phyloP scores from a whole-genome alignment of 2,113 vertebrate genomes.

The Cranoglanis bouderius region DNA sequence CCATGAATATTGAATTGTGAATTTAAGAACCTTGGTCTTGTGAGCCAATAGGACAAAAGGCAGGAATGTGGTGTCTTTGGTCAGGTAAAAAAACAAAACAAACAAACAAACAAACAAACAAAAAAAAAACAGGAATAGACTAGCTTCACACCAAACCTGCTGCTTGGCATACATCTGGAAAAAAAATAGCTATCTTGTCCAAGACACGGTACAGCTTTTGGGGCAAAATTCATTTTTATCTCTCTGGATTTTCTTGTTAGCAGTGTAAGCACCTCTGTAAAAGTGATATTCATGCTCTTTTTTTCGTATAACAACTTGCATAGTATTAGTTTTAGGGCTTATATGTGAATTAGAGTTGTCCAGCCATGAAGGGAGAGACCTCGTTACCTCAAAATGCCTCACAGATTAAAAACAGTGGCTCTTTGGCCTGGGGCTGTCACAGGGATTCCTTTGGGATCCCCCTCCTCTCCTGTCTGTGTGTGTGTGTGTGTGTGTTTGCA shows the following conservation, averaged over 20 bases:
- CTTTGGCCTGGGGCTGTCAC: not conserved
- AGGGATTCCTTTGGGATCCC: not conserved
- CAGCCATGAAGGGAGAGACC: not conserved
- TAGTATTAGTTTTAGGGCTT: not conserved
- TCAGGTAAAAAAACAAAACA: no score
- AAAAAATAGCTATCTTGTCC: not conserved
- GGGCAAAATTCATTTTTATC: not conserved
- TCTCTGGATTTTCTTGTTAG: not conserved
- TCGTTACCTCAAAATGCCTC: not conserved
- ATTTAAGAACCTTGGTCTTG: no score
- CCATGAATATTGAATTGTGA: no score
- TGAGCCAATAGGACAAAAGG: no score
- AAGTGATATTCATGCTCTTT: not conserved
- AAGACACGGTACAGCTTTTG: not conserved
- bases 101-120: no score
- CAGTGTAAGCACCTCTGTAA: not conserved
- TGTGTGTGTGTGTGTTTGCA: conserved; percentile 21
- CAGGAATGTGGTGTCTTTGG: no score
- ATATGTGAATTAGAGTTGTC: not conserved
- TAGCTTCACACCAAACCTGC: not conserved
- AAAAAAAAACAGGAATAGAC: not conserved
- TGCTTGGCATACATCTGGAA: not conserved
- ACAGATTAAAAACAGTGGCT: not conserved
- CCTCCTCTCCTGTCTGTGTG: not conserved
- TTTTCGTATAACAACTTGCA: not conserved